Evolutionary conservation across 2,797 vertebrate genomes (phyloP).

Genomic region (Urophycis tenuis): DNA sequence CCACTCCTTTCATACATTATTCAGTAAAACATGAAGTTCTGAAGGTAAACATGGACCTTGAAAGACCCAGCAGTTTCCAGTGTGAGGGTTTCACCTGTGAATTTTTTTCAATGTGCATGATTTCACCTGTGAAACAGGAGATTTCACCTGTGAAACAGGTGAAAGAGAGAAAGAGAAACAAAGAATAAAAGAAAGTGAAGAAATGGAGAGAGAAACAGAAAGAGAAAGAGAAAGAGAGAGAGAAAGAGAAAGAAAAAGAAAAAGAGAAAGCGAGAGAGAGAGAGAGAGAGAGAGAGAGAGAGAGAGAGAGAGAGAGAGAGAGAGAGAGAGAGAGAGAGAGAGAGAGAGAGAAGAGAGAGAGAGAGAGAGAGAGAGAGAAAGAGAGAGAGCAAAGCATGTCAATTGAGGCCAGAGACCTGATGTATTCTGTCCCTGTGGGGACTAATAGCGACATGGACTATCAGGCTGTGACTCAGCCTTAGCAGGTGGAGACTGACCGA

Average conservation of each 20-base stretch:
- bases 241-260: conserved; percentile 13
- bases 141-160: conserved; percentile 12
- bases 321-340: conserved; percentile 29
- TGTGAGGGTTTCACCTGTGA: conserved; percentile 7
- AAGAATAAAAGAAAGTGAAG: conserved; percentile 37
- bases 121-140: not conserved
- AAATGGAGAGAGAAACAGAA: conserved; percentile 9
- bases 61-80: not conserved
- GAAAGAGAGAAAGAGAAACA: conserved; percentile 20
- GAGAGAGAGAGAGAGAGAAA: conserved; percentile 38
- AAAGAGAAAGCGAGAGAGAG: conserved; percentile 39
- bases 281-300: conserved; percentile 40
- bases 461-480: conserved; percentile 46
- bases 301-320: conserved; percentile 37
- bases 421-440: conserved; percentile 50
- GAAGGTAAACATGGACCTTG: not conserved
- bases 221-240: conserved; percentile 24
- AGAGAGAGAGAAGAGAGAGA: conserved; percentile 19
- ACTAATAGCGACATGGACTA: conserved; percentile 45
- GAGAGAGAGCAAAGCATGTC: conserved; percentile 36
- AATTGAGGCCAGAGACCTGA: conserved; percentile 50
- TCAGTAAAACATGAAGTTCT: not conserved
- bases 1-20: not conserved
- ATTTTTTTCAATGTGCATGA: too few species aligned
- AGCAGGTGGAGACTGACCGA: conserved; percentile 28